A percentile compares a stretch with the other conserved stretches of the same genome.
These are phyloP conservation scores for Aspiorhynchus laticeps DNA, from an alignment of 2,113 vertebrate species.

Conservation along the genomic window DNA sequence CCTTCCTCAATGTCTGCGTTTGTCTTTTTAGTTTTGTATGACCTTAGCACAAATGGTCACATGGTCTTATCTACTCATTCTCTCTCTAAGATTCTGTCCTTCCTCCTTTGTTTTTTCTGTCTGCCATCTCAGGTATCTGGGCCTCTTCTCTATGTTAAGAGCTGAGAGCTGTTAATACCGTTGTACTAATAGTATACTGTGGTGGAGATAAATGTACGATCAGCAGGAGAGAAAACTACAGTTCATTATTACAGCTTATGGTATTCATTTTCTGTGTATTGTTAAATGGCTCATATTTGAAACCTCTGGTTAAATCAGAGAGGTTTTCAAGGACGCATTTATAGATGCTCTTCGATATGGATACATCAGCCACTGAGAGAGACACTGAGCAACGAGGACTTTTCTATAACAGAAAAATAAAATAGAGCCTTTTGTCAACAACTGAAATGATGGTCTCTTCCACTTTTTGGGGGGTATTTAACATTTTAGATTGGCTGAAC, in stretches of 20 bases:
- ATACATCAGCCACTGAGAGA: not conserved
- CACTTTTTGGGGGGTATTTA: constrained; percentile 1
- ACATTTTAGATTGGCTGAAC: not conserved
- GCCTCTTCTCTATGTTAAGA: constrained; percentile 18
- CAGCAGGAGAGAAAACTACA: constrained; percentile 14
- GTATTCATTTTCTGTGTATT: constrained; percentile 24
- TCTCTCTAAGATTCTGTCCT: not conserved
- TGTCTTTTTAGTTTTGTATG: not conserved
- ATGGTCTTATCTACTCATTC: not conserved
- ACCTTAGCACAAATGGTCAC: not conserved
- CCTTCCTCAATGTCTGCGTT: not conserved
- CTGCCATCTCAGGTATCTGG: constrained; percentile 35
- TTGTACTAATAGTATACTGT: constrained; percentile 29
- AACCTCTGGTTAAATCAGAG: not conserved
- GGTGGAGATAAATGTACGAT: not conserved
- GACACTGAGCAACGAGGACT: constrained; percentile 1
- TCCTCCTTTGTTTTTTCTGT: not conserved
- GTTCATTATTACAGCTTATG: constrained; percentile 20
- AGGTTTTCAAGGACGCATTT: not conserved
- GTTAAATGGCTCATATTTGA: not conserved
- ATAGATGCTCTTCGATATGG: not conserved
- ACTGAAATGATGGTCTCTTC: not conserved
- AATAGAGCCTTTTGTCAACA: constrained; percentile 36
- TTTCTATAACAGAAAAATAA: constrained; percentile 31
- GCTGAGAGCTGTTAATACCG: constrained; percentile 26